These are phyloP conservation scores for Hypanus sabinus DNA, from an alignment of 2,113 vertebrate species.

Conservation along the genomic window DNA sequence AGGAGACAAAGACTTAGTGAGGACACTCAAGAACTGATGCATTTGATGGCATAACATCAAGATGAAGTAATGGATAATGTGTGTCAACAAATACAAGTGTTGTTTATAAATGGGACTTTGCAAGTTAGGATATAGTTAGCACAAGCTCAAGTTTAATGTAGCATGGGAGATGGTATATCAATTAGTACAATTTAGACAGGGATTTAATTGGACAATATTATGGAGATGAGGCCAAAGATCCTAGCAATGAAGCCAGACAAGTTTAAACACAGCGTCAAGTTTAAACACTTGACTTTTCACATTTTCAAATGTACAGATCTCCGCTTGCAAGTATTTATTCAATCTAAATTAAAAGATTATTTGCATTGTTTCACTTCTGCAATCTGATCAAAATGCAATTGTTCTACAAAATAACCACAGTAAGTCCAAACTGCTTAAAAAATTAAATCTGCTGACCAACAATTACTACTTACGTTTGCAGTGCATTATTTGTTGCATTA, in stretches of 20 bases:
- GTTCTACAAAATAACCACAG: neutral
- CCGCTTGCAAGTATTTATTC: neutral
- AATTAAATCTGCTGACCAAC: neutral
- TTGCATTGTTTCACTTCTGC: neutral
- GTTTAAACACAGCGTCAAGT: neutral
- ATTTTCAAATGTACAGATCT: neutral
- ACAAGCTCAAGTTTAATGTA: no score
- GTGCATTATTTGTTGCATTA: slow-evolving; percentile 76
- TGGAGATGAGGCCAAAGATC: neutral
- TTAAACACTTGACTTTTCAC: neutral
- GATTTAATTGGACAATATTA: neutral
- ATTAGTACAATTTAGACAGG: neutral
- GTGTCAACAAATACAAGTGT: no score
- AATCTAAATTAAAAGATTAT: no score
- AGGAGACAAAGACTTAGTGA: no score
- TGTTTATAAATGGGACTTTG: no score
- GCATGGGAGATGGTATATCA: no score
- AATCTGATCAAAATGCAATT: neutral
- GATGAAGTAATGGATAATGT: no score
- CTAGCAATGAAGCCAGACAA: neutral
- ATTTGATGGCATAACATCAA: no score
- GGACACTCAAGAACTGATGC: no score
- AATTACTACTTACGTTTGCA: slow-evolving; percentile 82
- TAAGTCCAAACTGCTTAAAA: neutral
- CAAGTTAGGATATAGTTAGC: no score